These are phyloP conservation scores for Trichonephila inaurata DNA, from an alignment of 1,140 invertebrate genomes.

Conservation along the genomic window DNA sequence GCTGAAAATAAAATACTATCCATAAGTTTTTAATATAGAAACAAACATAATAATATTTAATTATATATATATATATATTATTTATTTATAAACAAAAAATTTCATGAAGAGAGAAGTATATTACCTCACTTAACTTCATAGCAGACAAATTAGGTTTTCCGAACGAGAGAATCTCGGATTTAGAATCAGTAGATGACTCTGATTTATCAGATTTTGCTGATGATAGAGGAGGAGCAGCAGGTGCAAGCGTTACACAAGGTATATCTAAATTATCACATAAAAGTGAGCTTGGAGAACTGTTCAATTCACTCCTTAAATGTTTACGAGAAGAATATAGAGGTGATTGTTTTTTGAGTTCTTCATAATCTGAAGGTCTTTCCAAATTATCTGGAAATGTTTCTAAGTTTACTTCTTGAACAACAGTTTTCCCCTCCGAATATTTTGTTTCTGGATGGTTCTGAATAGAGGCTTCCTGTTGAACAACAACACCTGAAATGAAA, in stretches of 20 bases:
- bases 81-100: neutral
- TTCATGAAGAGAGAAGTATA: neutral
- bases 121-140: slow-evolving; percentile 43
- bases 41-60: neutral
- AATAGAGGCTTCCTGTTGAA: slow-evolving; percentile 56
- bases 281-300: slow-evolving; percentile 80
- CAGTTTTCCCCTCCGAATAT: slow-evolving; percentile 28
- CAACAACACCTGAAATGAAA: slow-evolving; percentile 43
- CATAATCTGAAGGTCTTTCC: slow-evolving; percentile 76
- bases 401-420: slow-evolving; percentile 76
- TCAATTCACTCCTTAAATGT: slow-evolving; percentile 54
- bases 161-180: slow-evolving; percentile 15
- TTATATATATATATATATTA: too few relatives aligned
- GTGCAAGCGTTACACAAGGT: slow-evolving; percentile 78
- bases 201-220: slow-evolving; percentile 65
- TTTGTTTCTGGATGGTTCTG: slow-evolving; percentile 52
- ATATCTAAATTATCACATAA: slow-evolving; percentile 80
- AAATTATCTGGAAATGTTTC: slow-evolving; percentile 77
- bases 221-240: slow-evolving; percentile 79
- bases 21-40: too few relatives aligned
- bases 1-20: too few relatives aligned
- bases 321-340: slow-evolving; percentile 63
- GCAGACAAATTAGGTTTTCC: slow-evolving; percentile 24
- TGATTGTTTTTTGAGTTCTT: slow-evolving; percentile 70
- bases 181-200: slow-evolving; percentile 63